Conservation (phyloP, 2,888 invertebrate genomes). For the Drosophila anomalata region DNA sequence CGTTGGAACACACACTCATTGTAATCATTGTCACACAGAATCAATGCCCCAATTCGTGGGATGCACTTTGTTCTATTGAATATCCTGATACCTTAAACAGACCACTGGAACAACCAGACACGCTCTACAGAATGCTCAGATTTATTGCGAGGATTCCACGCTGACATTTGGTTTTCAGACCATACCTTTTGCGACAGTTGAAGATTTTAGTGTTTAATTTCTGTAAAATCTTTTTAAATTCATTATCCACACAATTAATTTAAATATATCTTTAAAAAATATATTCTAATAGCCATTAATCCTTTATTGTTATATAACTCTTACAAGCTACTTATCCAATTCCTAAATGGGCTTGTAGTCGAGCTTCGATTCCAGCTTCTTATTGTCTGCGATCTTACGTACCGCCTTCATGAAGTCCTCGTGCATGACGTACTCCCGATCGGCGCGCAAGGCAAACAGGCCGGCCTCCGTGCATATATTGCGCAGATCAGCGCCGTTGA, state of each 20-base stretch:
- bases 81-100: background rate
- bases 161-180: constrained; percentile 17
- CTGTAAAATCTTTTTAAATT: no score
- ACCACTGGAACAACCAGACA: constrained; percentile 15
- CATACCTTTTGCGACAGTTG: constrained; percentile 3
- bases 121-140: constrained; percentile 9
- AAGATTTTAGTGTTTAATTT: no score
- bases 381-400: constrained; percentile 98
- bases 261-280: background rate
- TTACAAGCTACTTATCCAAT: background rate
- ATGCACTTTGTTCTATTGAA: constrained; percentile 12
- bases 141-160: constrained; percentile 25
- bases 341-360: constrained; percentile 98
- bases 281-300: background rate
- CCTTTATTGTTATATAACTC: background rate
- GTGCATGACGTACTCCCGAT: constrained; percentile 97
- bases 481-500: constrained; percentile 98
- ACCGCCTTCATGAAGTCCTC: constrained; percentile 99
- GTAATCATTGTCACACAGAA: constrained; percentile 35
- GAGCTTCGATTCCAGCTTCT: constrained; percentile 98
- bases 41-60: constrained; percentile 6
- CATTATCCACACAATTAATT: no score
- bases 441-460: constrained; percentile 92
- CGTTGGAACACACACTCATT: no score
- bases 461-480: constrained; percentile 99